These are phyloP conservation scores for Enteromius anoplus DNA, from an alignment of 2,797 vertebrate genomes.

Conservation along the genomic window DNA sequence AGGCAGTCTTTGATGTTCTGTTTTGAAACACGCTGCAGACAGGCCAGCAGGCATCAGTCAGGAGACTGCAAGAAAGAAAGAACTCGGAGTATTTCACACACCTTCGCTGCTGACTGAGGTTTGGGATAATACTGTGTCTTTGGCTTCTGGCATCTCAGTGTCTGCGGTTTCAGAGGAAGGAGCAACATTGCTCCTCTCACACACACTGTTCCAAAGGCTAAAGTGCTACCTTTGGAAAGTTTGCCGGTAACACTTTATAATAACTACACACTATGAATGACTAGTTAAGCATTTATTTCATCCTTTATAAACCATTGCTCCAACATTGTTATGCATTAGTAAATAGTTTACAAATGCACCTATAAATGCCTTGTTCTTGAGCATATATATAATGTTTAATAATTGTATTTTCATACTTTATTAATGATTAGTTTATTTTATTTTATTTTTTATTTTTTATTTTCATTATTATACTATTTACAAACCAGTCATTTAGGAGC, in stretches of 20 bases:
- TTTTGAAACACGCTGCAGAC: conserved; percentile 32
- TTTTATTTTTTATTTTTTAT: no score
- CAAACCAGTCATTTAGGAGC: no score
- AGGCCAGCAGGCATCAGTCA: conserved; percentile 22
- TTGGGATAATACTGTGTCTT: conserved; percentile 57
- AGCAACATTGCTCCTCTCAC: conserved; percentile 58
- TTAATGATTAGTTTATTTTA: no score
- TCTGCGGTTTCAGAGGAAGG: conserved; percentile 58
- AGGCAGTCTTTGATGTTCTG: conserved; percentile 29
- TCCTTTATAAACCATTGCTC: no score
- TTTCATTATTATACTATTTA: no score
- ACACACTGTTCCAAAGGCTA: conserved; percentile 46
- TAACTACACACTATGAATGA: no score
- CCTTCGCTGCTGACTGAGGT: conserved; percentile 45
- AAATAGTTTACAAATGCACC: no score
- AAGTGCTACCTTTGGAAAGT: conserved; percentile 44
- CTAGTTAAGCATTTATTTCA: no score
- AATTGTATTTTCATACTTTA: no score
- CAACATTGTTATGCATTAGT: no score
- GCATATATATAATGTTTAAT: no score
- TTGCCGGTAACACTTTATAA: not conserved
- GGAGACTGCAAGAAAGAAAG: conserved; percentile 43
- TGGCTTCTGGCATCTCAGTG: conserved; percentile 56
- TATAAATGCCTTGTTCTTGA: no score
- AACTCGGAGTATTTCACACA: conserved; percentile 61